A percentile compares a stretch with the other conserved stretches of the same genome.
phyloP scores from a whole-genome alignment of 2,113 vertebrate genomes.

The Salvelinus alpinus region DNA sequence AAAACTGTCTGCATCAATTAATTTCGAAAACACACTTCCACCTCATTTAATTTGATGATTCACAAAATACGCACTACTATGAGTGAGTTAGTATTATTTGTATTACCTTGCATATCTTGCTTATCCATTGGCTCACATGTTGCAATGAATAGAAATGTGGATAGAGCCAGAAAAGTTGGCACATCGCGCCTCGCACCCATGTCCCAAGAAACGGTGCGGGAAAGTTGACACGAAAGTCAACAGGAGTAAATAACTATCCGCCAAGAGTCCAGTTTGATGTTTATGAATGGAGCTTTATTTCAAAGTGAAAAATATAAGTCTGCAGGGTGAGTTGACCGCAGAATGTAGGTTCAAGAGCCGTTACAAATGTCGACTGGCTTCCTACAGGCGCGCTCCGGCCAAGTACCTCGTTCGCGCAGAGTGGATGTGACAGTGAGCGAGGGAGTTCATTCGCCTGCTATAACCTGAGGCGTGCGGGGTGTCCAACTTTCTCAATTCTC shows the following conservation, averaged over 20 bases:
- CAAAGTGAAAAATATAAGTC: background rate
- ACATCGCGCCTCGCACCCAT: constrained; percentile 48
- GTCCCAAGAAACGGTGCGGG: constrained; percentile 12
- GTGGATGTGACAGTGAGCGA: constrained; percentile 8
- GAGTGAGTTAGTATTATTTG: background rate
- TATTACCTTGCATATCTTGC: constrained; percentile 62
- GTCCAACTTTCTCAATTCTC: background rate
- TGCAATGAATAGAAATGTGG: background rate
- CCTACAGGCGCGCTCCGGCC: background rate
- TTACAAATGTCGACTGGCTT: background rate
- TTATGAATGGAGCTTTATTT: background rate
- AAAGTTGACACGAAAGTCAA: constrained; percentile 1
- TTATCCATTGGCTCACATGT: constrained; percentile 39
- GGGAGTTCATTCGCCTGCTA: background rate
- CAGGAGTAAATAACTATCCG: background rate
- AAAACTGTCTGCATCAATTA: background rate
- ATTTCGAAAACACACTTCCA: background rate
- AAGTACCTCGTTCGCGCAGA: constrained; percentile 8
- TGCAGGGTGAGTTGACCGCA: background rate
- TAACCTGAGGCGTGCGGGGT: background rate
- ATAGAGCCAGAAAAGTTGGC: constrained; percentile 41
- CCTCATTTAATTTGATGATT: background rate
- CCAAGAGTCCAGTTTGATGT: background rate
- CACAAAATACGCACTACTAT: background rate
- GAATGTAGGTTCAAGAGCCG: constrained; percentile 7